phyloP scores from a whole-genome alignment of 1,140 invertebrate genomes.

The Lineus longissimus region DNA sequence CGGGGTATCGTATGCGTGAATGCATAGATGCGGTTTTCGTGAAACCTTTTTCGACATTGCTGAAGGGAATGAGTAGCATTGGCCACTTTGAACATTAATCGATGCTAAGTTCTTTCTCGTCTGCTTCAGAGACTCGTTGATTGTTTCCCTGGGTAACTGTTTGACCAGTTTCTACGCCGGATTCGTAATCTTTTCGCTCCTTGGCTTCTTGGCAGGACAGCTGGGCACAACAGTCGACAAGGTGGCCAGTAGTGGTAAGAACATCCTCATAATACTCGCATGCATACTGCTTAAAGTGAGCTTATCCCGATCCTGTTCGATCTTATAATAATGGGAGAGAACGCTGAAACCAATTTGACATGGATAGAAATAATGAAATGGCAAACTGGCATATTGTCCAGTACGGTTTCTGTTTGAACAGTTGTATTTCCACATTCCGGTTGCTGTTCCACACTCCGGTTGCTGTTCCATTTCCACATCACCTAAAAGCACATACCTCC shows the following conservation, averaged over 20 bases:
- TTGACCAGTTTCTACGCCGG: slow-evolving; percentile 27
- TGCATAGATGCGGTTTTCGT: too few relatives aligned
- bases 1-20: too few relatives aligned
- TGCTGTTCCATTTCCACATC: neutral
- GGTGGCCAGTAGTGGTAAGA: slow-evolving; percentile 63
- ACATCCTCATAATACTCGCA: too few relatives aligned
- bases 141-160: slow-evolving; percentile 70
- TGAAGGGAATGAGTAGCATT: too few relatives aligned
- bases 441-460: neutral
- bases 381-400: too few relatives aligned
- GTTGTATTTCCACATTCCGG: neutral
- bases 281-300: too few relatives aligned
- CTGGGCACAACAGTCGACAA: slow-evolving; percentile 84
- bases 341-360: slow-evolving; percentile 27
- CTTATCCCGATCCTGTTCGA: too few relatives aligned
- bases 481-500: neutral
- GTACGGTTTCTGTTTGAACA: too few relatives aligned
- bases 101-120: neutral
- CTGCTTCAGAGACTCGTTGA: slow-evolving; percentile 75
- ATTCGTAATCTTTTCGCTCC: slow-evolving; percentile 27
- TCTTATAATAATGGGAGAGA: too few relatives aligned
- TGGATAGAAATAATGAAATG: slow-evolving; percentile 17
- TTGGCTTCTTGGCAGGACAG: slow-evolving; percentile 32
- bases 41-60: too few relatives aligned
- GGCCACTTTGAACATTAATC: too few relatives aligned